Base-by-base conservation (phyloP, 2,113 vertebrate genomes). In the Corvus cornix region DNA sequence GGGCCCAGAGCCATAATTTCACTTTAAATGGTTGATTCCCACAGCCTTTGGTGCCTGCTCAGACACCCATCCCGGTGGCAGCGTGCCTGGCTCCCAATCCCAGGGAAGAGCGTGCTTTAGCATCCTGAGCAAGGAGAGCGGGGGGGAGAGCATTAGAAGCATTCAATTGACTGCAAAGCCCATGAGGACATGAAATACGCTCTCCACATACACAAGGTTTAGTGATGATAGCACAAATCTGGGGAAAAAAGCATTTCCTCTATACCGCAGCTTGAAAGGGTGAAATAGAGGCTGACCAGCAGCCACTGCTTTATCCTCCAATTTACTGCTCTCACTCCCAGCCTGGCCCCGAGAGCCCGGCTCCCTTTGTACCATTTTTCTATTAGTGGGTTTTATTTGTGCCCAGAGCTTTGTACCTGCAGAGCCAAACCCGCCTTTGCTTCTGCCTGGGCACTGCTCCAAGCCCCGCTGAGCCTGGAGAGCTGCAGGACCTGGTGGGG, bases 241-340 rank as follows among this genome's bases (percentile, higher is more conserved):
- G 16, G 55, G 70, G 18, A 37, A 60, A 67, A 67, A 79, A 62
- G 56, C 1, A 12, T 84, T 90, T 88, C 92, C 86, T 84, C 89
- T 95, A 75, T 75, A 56, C 73, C 83, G 90, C 83, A 39, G 21
- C 88, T 84, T 39, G 52, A 48, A 86, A 58, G 49, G 59, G 56
- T 93, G 90, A 92, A 93, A 88, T 88, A 41, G 0, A 16, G 79
- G 79, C 94, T 84, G 89, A 75, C 74, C 93, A 82, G 87, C 87
- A 79, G 84, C 84, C 44, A 19, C 51, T 1, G 15, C 60, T 93
- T 90, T 87, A 91, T 93, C 89, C 89, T 85, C 69, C 91, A 30
- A 87, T 96, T 96, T 97, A 94, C 83, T 89, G 83, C 90, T 77
- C 90, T 92, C 92, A 59, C 90, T 90, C 35, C 51, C 76, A 77